These are phyloP conservation scores for Gymnobelideus leadbeateri DNA, from an alignment of 2,113 vertebrate genomes.

Conservation along the genomic window DNA sequence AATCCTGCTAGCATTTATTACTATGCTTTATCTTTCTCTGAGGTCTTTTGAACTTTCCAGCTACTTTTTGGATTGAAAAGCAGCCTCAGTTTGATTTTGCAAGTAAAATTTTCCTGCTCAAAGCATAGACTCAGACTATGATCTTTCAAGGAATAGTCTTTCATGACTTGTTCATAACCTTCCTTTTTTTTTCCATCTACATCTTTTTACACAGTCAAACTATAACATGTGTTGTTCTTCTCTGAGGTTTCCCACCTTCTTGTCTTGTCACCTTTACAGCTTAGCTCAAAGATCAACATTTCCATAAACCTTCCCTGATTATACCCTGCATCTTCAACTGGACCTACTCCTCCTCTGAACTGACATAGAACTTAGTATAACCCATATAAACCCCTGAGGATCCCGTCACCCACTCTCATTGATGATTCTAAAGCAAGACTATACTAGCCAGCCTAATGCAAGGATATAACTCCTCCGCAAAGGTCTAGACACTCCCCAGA, in stretches of 20 bases:
- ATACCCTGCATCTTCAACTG: background rate
- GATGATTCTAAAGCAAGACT: background rate
- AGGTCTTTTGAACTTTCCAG: constrained; percentile 19
- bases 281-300: background rate
- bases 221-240: background rate
- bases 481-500: background rate
- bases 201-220: background rate
- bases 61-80: constrained; percentile 28
- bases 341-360: background rate
- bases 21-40: constrained; percentile 15
- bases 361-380: background rate
- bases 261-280: background rate
- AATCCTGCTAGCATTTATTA: constrained; percentile 71
- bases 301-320: background rate
- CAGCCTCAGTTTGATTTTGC: background rate
- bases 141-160: background rate
- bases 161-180: background rate
- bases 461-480: background rate
- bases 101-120: background rate
- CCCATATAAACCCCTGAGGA: background rate
- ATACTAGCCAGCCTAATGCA: background rate
- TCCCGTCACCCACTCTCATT: background rate
- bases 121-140: background rate
- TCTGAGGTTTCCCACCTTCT: background rate
- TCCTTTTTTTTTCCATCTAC: background rate